Conservation (phyloP, 1,140 invertebrate genomes). For the Drosophila serrata region DNA sequence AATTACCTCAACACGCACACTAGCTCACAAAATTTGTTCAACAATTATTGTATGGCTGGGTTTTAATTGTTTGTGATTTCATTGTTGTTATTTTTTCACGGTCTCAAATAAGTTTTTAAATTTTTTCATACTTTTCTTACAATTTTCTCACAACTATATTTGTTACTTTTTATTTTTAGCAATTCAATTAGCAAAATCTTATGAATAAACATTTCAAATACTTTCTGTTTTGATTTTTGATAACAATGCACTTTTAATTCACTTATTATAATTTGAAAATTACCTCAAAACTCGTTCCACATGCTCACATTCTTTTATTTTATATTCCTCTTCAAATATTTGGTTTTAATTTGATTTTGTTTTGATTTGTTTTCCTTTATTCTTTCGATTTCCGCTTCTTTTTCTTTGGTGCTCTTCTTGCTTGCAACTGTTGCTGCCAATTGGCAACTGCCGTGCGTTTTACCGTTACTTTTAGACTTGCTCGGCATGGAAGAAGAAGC, state of each 20-base stretch:
- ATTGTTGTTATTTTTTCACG: neutral
- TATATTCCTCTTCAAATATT: neutral
- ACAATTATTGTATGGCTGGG: slow-evolving; percentile 2
- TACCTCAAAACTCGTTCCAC: slow-evolving; percentile 12
- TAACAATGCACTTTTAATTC: neutral
- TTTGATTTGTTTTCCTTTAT: neutral
- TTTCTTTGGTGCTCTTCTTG: slow-evolving; percentile 32
- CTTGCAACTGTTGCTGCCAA: slow-evolving; percentile 38
- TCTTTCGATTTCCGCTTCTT: neutral
- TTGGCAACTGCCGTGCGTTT: slow-evolving; percentile 21
- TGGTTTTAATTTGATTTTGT: neutral
- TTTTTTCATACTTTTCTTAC: no score
- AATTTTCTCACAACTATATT: no score
- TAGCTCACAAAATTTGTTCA: slow-evolving; percentile 1
- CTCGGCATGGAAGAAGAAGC: slow-evolving; percentile 14
- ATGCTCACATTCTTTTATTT: slow-evolving; percentile 1
- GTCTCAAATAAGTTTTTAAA: neutral
- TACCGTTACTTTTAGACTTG: slow-evolving; percentile 23
- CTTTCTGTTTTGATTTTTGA: neutral
- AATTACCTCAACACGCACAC: slow-evolving; percentile 35
- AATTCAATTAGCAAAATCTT: neutral
- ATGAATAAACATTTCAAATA: neutral
- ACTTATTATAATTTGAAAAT: neutral
- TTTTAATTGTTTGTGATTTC: slow-evolving; percentile 1
- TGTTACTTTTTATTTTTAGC: neutral